Conservation (phyloP, 2,797 vertebrate species). For the Mormyrus proboscirostris region DNA sequence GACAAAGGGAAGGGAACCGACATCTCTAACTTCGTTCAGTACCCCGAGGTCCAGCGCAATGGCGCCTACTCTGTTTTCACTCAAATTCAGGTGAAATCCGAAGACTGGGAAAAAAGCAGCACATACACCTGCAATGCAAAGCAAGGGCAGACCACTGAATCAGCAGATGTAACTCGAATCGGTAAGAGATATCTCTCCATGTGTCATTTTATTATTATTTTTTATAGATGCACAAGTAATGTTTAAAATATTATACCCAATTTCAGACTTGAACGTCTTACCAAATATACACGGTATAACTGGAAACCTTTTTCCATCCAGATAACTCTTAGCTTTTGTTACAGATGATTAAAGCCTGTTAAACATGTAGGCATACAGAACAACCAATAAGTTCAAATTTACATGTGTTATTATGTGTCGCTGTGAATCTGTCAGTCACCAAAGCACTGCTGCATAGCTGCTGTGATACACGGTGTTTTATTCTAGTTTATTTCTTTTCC, state of each 20-base stretch:
- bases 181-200: constrained; percentile 1
- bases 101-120: neutral
- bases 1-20: neutral
- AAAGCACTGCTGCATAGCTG: neutral
- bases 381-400: neutral
- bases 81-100: neutral
- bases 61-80: neutral
- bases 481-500: neutral
- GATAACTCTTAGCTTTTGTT: neutral
- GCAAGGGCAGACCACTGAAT: neutral
- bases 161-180: neutral
- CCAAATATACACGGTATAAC: neutral
- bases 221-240: neutral
- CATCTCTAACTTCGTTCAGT: neutral
- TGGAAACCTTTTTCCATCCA: neutral
- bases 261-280: neutral
- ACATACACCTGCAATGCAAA: neutral
- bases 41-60: neutral
- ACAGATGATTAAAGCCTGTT: neutral
- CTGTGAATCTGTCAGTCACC: neutral
- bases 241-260: neutral
- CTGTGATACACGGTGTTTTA: neutral
- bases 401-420: neutral
- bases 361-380: neutral
- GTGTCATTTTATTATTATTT: neutral